These are phyloP conservation scores for Agriopis aurantiaria DNA, from an alignment of 2,888 invertebrate genomes.

Conservation along the genomic window DNA sequence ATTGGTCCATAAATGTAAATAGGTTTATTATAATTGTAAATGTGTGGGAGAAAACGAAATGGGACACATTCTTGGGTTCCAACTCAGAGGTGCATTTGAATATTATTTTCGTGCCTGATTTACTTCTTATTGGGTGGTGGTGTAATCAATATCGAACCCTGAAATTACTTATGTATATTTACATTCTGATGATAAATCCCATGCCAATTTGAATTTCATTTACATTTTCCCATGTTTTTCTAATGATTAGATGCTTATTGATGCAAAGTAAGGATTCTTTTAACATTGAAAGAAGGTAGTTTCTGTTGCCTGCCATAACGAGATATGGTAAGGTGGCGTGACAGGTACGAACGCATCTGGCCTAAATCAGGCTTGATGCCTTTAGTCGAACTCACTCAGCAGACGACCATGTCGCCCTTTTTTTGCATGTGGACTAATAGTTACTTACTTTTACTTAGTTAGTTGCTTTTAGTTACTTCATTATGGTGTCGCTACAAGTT, in stretches of 20 bases:
- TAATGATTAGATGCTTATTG: background rate
- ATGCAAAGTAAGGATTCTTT: background rate
- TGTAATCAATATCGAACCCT: background rate
- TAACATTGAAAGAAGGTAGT: background rate
- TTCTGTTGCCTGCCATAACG: background rate
- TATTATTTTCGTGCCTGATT: slow-evolving; percentile 29
- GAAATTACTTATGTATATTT: background rate
- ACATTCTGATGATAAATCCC: background rate
- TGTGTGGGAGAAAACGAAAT: slow-evolving; percentile 37
- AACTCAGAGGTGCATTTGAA: slow-evolving; percentile 43
- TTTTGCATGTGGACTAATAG: too few species aligned
- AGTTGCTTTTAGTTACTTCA: too few species aligned
- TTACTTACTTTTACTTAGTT: too few species aligned
- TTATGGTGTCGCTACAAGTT: too few species aligned
- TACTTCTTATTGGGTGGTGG: background rate
- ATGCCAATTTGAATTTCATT: background rate
- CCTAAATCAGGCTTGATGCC: too few species aligned
- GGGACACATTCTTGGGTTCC: slow-evolving; percentile 46
- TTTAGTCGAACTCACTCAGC: too few species aligned
- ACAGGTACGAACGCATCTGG: too few species aligned
- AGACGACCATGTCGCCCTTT: too few species aligned
- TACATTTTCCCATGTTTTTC: background rate
- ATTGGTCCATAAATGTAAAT: slow-evolving; percentile 28
- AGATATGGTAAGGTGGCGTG: too few species aligned
- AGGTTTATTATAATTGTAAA: slow-evolving; percentile 24